Percentiles rank a stretch among this genome's conserved stretches.
Evolutionary conservation across 2,797 vertebrate species (phyloP).

Genomic region (Megaceryle alcyon): DNA sequence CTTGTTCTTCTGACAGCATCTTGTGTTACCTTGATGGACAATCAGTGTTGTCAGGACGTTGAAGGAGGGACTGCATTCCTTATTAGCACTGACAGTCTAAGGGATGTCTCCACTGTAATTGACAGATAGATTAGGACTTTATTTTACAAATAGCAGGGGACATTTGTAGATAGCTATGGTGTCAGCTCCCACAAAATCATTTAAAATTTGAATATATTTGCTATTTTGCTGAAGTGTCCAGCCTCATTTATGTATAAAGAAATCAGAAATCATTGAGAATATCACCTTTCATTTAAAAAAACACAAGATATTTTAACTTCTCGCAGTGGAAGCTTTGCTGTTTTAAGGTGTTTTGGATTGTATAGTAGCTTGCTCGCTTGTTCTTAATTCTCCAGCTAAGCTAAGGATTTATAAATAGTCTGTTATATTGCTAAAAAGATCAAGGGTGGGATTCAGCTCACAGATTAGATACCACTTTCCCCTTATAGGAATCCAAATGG

Average conservation of each 20-base stretch:
- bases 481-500: not conserved
- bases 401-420: not conserved
- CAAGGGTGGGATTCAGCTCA: not conserved
- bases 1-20: not conserved
- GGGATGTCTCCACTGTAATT: not conserved
- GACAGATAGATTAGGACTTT: not conserved
- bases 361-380: not conserved
- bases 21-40: not conserved
- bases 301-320: not conserved
- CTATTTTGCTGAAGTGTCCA: not conserved
- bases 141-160: not conserved
- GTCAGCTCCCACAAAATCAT: not conserved
- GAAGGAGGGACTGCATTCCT: not conserved
- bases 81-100: not conserved
- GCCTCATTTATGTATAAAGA: not conserved
- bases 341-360: not conserved
- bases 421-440: not conserved
- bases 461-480: not conserved
- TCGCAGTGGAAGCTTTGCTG: not conserved
- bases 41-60: not conserved
- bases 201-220: not conserved
- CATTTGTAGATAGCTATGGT: not conserved
- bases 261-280: not conserved
- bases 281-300: not conserved
- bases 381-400: not conserved